These are phyloP conservation scores for Channa striata DNA, from an alignment of 2,797 vertebrate species.

Conservation along the genomic window DNA sequence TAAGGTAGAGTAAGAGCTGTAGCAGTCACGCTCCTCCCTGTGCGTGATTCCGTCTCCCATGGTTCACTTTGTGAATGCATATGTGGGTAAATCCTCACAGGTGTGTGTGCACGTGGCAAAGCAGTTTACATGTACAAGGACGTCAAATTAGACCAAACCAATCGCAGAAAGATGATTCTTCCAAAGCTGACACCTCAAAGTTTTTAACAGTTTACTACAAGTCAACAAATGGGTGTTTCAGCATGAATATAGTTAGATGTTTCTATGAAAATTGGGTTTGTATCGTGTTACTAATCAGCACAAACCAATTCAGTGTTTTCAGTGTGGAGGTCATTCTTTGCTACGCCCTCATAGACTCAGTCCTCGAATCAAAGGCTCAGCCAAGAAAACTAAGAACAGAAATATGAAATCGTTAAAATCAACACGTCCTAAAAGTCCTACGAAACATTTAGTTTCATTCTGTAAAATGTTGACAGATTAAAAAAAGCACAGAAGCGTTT, in stretches of 20 bases:
- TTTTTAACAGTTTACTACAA: background rate
- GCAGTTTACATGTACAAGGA: background rate
- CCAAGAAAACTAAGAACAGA: constrained; percentile 9
- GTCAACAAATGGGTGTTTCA: too few relatives aligned
- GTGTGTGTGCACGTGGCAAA: background rate
- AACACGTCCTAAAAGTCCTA: too few relatives aligned
- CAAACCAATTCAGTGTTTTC: constrained; percentile 6
- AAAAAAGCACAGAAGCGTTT: background rate
- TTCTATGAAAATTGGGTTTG: background rate
- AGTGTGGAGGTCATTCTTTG: constrained; percentile 21
- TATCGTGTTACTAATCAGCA: background rate
- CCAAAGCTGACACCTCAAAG: background rate
- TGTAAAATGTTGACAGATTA: constrained; percentile 12
- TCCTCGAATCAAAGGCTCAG: constrained; percentile 15
- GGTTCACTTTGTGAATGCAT: background rate
- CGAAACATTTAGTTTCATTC: constrained; percentile 6
- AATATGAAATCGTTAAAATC: too few relatives aligned
- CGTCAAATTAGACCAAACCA: background rate
- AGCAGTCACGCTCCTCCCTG: background rate
- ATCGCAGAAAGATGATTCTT: background rate
- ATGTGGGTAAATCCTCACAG: background rate
- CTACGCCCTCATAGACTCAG: constrained; percentile 36
- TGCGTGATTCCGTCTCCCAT: too few relatives aligned
- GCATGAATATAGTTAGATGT: background rate
- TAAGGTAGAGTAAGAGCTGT: constrained; percentile 85